phyloP scores from a whole-genome alignment of 1,140 invertebrate species.

The Zaprionus lachaisei region DNA sequence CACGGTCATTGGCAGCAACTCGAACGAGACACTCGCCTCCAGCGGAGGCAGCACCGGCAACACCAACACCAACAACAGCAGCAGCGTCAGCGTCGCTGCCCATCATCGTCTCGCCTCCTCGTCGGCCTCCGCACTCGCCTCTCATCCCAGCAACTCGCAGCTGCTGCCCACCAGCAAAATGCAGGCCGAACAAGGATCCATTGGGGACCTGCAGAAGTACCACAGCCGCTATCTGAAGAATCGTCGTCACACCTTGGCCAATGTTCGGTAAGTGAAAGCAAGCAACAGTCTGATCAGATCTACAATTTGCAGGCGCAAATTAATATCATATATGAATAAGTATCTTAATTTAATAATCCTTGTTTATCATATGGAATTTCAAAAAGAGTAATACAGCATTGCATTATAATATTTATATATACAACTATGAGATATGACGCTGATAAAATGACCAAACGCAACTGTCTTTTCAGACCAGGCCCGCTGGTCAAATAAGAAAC shows the following conservation, averaged over 20 bases:
- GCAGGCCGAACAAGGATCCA: conserved; percentile 95
- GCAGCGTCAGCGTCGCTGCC: conserved; percentile 69
- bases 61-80: conserved; percentile 79
- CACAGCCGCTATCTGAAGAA: conserved; percentile 93
- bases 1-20: conserved; percentile 78
- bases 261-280: conserved; percentile 91
- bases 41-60: conserved; percentile 64
- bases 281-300: not conserved
- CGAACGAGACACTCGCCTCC: conserved; percentile 74
- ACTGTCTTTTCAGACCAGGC: no score
- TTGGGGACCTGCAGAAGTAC: conserved; percentile 93
- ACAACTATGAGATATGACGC: no score
- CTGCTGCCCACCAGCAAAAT: conserved; percentile 87
- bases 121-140: conserved; percentile 72
- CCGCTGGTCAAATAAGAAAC: no score
- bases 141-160: conserved; percentile 74
- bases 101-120: conserved; percentile 71
- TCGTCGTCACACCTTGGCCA: conserved; percentile 92
- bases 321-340: no score
- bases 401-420: no score
- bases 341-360: no score
- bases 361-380: no score
- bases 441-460: no score
- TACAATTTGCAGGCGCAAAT: no score
- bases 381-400: no score